These are phyloP conservation scores for Noturus placidus DNA, from an alignment of 2,113 vertebrate genomes.

Conservation along the genomic window DNA sequence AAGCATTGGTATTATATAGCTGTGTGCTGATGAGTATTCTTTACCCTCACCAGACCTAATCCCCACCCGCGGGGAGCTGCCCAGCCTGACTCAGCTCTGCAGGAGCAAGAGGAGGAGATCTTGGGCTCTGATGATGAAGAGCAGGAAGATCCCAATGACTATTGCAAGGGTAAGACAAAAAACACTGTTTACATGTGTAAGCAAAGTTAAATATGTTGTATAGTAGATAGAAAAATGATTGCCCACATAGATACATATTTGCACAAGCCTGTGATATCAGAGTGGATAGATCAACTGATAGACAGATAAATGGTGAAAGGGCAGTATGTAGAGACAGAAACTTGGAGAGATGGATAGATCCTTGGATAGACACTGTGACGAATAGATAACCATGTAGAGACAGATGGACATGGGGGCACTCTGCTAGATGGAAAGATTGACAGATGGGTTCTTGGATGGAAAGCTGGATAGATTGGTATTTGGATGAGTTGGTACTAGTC, in stretches of 20 bases:
- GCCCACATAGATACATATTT: neutral
- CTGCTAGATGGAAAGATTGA: neutral
- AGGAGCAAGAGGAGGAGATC: conserved; percentile 94
- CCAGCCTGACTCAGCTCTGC: conserved; percentile 82
- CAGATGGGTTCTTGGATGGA: neutral
- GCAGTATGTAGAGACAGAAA: neutral
- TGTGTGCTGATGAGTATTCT: conserved; percentile 11
- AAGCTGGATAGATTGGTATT: neutral
- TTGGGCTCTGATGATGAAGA: conserved; percentile 96
- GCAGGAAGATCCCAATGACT: conserved; percentile 96
- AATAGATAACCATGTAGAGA: neutral
- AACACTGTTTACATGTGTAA: neutral
- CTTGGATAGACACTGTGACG: neutral
- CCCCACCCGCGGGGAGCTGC: conserved; percentile 80
- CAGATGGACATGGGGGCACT: neutral
- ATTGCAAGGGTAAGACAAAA: conserved; percentile 83
- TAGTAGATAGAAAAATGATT: neutral
- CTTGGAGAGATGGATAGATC: neutral
- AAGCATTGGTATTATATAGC: neutral
- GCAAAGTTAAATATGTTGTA: neutral
- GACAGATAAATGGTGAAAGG: neutral
- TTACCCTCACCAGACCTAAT: conserved; percentile 78
- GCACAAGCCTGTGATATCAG: neutral
- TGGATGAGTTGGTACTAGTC: neutral
- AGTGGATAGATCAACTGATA: neutral